Conservation (phyloP, 64 coral and sea anemone species). For the Porites lutea region DNA sequence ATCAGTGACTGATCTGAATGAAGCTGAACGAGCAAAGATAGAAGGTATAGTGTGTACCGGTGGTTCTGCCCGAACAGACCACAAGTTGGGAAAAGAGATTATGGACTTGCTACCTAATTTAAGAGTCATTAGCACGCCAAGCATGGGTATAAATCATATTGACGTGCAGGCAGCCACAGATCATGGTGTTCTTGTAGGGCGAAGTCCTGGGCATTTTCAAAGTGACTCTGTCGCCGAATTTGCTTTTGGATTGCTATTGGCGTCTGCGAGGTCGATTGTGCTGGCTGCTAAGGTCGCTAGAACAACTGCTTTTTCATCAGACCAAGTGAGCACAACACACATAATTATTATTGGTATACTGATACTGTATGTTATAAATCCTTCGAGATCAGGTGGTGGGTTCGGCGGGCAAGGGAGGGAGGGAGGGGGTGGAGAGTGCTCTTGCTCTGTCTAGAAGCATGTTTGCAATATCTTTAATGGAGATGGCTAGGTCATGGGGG, state of each 20-base stretch:
- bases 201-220: conserved; percentile 25
- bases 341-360: too few species aligned
- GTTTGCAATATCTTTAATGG: too few species aligned
- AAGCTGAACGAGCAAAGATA: not conserved
- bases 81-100: conserved; percentile 7
- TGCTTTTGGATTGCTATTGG: conserved; percentile 67
- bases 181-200: conserved; percentile 59
- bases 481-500: too few species aligned
- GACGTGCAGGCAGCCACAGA: conserved; percentile 63
- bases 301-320: not conserved
- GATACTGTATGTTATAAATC: too few species aligned
- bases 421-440: not conserved
- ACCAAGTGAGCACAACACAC: not conserved
- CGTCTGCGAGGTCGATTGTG: conserved; percentile 55
- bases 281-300: conserved; percentile 19
- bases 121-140: conserved; percentile 51
- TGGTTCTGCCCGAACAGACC: not conserved
- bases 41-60: not conserved
- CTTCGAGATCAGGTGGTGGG: too few species aligned
- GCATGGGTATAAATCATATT: conserved; percentile 61
- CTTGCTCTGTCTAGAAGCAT: too few species aligned
- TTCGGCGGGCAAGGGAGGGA: not conserved
- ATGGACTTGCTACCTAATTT: conserved; percentile 64
- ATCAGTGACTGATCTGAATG: not conserved
- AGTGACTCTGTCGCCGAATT: conserved; percentile 55